Conservation (phyloP, 2,888 invertebrate genomes). For the Epicampocera succincta region DNA sequence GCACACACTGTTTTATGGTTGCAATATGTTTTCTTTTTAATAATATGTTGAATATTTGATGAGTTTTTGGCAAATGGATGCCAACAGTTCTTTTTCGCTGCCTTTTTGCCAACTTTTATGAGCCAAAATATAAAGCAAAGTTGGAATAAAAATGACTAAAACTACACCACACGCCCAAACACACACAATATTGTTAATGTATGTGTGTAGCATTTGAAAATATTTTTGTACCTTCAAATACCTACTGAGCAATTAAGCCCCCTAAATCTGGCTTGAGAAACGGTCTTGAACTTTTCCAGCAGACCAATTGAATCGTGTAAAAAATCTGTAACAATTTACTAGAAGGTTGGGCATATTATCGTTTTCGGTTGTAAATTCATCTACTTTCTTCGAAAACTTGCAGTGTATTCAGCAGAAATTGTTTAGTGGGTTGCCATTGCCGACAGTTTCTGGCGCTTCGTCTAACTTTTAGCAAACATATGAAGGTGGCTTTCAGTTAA, state of each 20-base stretch:
- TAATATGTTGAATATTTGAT: constrained; percentile 72
- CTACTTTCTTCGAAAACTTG: too few species aligned
- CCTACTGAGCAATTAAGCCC: neutral
- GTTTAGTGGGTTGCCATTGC: neutral
- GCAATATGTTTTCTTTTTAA: constrained; percentile 64
- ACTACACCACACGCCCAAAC: too few species aligned
- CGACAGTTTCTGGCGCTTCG: constrained; percentile 55
- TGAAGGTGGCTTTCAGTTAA: constrained; percentile 59
- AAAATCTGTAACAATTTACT: too few species aligned
- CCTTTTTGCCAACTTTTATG: constrained; percentile 31
- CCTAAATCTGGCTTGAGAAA: too few species aligned
- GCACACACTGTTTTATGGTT: constrained; percentile 1
- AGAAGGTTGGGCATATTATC: too few species aligned
- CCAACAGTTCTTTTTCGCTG: constrained; percentile 43
- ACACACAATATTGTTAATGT: neutral
- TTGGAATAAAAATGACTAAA: constrained; percentile 34
- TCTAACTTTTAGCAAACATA: constrained; percentile 53
- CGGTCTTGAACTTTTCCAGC: too few species aligned
- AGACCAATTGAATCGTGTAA: too few species aligned
- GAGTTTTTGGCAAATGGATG: constrained; percentile 69
- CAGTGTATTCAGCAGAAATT: too few species aligned
- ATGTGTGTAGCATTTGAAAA: neutral
- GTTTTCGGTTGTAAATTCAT: too few species aligned
- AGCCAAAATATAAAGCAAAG: constrained; percentile 36
- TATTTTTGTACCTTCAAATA: neutral